A percentile compares a stretch with the other conserved stretches of the same genome.
phyloP scores from a whole-genome alignment of 2,888 invertebrate species.

The Eupithecia exiguata region DNA sequence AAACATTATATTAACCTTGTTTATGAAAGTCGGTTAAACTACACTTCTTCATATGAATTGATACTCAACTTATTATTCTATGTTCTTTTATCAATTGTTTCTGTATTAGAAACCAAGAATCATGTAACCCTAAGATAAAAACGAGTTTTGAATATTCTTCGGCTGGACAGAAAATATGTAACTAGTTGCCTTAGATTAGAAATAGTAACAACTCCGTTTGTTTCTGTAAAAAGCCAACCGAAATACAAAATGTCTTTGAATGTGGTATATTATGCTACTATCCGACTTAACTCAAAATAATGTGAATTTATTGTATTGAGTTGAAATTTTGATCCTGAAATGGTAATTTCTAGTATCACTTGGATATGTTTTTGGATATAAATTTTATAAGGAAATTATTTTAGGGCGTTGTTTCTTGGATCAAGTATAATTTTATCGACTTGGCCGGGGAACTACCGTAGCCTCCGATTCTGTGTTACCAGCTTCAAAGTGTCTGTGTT shows the following conservation, averaged over 20 bases:
- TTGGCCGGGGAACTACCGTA: too few relatives aligned
- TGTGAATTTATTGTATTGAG: not conserved
- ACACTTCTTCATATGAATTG: not conserved
- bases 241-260: not conserved
- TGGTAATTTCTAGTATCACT: not conserved
- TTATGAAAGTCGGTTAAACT: not conserved
- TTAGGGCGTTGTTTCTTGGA: not conserved
- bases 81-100: not conserved
- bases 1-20: not conserved
- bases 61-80: not conserved
- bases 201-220: not conserved
- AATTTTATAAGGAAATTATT: not conserved
- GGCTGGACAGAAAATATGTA: not conserved
- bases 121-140: not conserved
- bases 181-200: not conserved
- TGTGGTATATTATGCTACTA: constrained; percentile 9
- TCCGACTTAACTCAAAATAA: not conserved
- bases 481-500: not conserved
- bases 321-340: constrained; percentile 10
- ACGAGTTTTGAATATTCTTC: not conserved
- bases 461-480: not conserved
- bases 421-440: not conserved
- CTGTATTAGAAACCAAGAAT: not conserved
- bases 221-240: not conserved
- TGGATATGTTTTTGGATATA: not conserved